Evolutionary conservation across 2,113 vertebrate species (phyloP), one percentile per base, ranked within the genome.

Genomic region (Trematomus loennbergii): DNA sequence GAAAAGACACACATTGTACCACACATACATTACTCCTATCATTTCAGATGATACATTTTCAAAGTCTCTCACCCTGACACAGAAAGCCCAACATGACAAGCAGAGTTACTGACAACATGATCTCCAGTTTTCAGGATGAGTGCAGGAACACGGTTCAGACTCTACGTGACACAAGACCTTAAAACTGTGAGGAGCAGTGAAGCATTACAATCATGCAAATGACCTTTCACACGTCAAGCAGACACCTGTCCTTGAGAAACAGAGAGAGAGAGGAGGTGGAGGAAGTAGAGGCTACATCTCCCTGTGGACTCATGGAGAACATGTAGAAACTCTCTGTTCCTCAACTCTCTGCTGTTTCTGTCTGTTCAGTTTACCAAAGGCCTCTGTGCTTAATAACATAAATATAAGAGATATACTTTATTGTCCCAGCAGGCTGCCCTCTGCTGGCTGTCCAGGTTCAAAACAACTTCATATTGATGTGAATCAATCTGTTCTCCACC

Each of bases 61-160:
- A n/a, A n/a, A n/a, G n/a, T n/a, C n/a, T n/a, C n/a, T n/a, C n/a
- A n/a, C n/a, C n/a, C n/a, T n/a, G n/a, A n/a, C n/a, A n/a, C n/a
- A n/a, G n/a, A n/a, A n/a, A n/a, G n/a, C n/a, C n/a, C n/a, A n/a
- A n/a, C n/a, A n/a, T n/a, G n/a, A n/a, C n/a, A n/a, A n/a, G n/a
- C n/a, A n/a, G n/a, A n/a, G n/a, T n/a, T n/a, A 71, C 3, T 77
- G 53, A 54, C 46, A n/a, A 80, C 79, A 40, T 82, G 81, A 82
- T 84, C 63, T 59, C 66, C 52, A 79, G 71, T 54, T 69, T 72
- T 52, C 68, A 80, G 72, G 68, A 50, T 52, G 76, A 75, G 45
- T 33, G 45, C 0, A 0, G 25, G 54, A 67, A 50, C 4, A 81
- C 55, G 45, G 53, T 55, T 55, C 57, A 72, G 67, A 69, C 18